Base-by-base conservation (phyloP, 2,888 invertebrate genomes). In the Lochmaea crataegi region DNA sequence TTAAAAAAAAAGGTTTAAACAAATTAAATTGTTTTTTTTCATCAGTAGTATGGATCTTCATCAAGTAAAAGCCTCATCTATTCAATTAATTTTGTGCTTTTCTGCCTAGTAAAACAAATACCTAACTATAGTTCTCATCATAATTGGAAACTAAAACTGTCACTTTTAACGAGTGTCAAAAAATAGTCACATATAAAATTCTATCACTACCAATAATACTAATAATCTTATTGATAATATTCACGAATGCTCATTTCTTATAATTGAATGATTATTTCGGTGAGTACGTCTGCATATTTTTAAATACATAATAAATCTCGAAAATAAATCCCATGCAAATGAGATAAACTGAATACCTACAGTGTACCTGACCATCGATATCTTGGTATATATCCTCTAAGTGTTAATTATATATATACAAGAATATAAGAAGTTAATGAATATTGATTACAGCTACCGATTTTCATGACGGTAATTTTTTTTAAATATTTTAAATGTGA, bases 371-470 rank as follows among this genome's bases (percentile, higher is more conserved):
- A 58, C 42, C 61, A 42, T 63, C 61, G 41, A 42, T 41, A 41
- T 16, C 61, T n/a, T 10, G 26, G 14, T 10, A 22, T 45, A 60
- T 53, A 53, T 53, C 18, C 51, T 53, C 18, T 18, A 10, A 68
- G 61, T 61, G 61, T 68, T 69, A 69, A 69, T 69, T 69, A 69
- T 56, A 51, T 32, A 53, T 38, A 48, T 53, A 53, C 18, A 38
- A 69, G 42, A 63, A 63, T 63, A 56, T 69, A 64, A 68, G 60
- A 61, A 61, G 26, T 68, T 45, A 45, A 69, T 69, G 63, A 69
- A 69, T 69, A 69, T 69, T 69, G 69, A 69, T 69, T 69, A 63
- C 56, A 22, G 69, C 69, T 69, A 69, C 69, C 45, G 69, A 69
- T 69, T 64, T 64, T 68, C 53, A 41, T 58, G 67, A 41, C 57